Conservation (phyloP, 1,140 invertebrate genomes). For the Cylas formicarius region DNA sequence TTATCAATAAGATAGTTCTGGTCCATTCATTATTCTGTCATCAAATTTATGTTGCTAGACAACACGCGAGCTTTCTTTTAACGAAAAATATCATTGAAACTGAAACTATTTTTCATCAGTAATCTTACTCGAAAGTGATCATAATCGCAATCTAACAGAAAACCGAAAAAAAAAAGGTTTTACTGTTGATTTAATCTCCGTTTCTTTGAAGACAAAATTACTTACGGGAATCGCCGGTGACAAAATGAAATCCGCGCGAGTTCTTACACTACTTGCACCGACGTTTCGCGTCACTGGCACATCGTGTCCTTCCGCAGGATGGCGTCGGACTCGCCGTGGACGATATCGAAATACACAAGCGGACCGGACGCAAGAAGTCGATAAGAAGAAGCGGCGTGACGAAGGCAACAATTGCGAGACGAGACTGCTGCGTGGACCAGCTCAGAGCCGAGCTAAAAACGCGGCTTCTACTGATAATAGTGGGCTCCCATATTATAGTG, state of each 20-base stretch:
- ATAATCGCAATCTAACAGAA: neutral
- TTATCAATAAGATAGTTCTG: no score
- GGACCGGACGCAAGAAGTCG: neutral
- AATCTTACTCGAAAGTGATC: neutral
- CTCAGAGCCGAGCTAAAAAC: conserved; percentile 1
- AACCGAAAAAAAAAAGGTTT: neutral
- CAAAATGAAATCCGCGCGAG: neutral
- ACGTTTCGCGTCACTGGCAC: conserved; percentile 2
- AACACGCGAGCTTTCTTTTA: no score
- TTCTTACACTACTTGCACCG: neutral
- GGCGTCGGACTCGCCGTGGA: neutral
- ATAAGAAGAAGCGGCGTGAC: neutral
- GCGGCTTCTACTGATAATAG: no score
- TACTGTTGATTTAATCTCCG: no score
- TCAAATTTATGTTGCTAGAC: no score
- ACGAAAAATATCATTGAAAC: no score
- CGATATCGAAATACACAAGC: neutral
- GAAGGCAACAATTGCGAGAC: neutral
- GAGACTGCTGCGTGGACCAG: conserved; percentile 4
- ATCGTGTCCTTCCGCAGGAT: conserved; percentile 9
- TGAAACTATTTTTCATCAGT: neutral
- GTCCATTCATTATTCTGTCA: no score
- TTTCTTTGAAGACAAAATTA: no score
- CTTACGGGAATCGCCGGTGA: neutral
- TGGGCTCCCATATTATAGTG: no score